These are phyloP conservation scores for Odocoileus hemionus DNA, from an alignment of 2,113 vertebrate species.

Conservation along the genomic window DNA sequence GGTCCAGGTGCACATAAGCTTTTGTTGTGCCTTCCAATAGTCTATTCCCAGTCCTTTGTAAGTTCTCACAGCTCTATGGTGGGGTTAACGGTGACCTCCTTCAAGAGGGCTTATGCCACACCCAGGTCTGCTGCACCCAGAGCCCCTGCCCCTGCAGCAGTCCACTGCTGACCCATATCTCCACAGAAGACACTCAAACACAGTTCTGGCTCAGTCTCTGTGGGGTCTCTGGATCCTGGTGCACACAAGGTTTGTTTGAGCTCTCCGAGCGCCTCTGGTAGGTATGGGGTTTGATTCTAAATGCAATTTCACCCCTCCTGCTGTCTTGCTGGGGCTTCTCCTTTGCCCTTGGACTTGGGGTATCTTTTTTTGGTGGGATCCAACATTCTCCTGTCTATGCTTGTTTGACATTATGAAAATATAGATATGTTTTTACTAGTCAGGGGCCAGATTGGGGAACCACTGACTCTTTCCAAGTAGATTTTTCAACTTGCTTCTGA, in stretches of 20 bases:
- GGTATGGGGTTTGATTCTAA: background rate
- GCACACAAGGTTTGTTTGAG: background rate
- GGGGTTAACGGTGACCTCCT: background rate
- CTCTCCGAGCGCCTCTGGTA: accelerated
- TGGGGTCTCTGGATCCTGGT: background rate
- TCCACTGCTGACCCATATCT: background rate
- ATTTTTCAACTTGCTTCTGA: background rate
- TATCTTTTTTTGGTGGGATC: background rate
- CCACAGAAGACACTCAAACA: background rate
- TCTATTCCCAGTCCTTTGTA: background rate
- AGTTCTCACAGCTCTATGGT: background rate
- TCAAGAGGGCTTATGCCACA: background rate
- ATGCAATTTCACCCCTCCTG: background rate
- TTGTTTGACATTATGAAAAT: background rate
- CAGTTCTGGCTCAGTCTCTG: background rate
- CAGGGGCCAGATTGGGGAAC: background rate
- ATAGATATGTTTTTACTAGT: background rate
- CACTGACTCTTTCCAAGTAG: background rate
- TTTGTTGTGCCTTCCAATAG: background rate
- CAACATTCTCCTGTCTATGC: background rate
- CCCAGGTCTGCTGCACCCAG: background rate
- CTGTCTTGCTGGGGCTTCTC: background rate
- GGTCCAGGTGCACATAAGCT: background rate
- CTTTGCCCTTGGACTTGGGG: background rate
- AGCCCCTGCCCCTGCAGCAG: background rate